Percentiles rank a stretch among this genome's conserved stretches.
These are phyloP conservation scores for Arothron firmamentum DNA, from an alignment of 2,113 vertebrate genomes.

Conservation along the genomic window DNA sequence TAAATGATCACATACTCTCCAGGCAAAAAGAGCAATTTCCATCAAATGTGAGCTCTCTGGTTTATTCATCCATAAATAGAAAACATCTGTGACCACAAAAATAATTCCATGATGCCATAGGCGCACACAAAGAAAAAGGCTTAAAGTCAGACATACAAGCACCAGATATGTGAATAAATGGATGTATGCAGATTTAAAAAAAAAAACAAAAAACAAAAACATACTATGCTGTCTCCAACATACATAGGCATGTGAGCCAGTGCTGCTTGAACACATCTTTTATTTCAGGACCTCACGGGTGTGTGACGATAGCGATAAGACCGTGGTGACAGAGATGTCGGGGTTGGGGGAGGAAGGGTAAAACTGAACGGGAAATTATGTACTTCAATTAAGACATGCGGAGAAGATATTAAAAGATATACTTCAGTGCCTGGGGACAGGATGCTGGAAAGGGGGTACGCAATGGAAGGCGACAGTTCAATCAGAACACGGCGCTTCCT, in stretches of 20 bases:
- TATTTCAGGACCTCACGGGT: constrained; percentile 62
- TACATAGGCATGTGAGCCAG: constrained; percentile 5
- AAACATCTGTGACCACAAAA: background rate
- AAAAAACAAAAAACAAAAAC: background rate
- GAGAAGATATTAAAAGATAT: constrained; percentile 69
- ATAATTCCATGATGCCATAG: background rate
- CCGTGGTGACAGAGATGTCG: constrained; percentile 66
- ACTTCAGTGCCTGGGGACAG: constrained; percentile 61
- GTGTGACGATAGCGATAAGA: constrained; percentile 70
- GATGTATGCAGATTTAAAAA: background rate
- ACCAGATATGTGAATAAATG: constrained; percentile 14
- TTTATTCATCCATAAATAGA: constrained; percentile 2
- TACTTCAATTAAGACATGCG: constrained; percentile 70
- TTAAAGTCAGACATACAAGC: constrained; percentile 1
- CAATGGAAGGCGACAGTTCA: constrained; percentile 66
- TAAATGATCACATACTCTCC: constrained; percentile 31
- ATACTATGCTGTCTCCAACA: background rate
- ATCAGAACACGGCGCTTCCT: constrained; percentile 51
- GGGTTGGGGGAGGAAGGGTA: constrained; percentile 7
- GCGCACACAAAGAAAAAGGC: background rate
- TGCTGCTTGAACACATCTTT: constrained; percentile 35
- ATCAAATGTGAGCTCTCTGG: constrained; percentile 13
- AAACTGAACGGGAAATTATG: constrained; percentile 73
- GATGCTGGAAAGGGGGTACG: constrained; percentile 41
- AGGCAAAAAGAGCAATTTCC: constrained; percentile 20